Evolutionary conservation across 2,888 invertebrate species (phyloP).

Genomic region (Brachyopa scutellaris): DNA sequence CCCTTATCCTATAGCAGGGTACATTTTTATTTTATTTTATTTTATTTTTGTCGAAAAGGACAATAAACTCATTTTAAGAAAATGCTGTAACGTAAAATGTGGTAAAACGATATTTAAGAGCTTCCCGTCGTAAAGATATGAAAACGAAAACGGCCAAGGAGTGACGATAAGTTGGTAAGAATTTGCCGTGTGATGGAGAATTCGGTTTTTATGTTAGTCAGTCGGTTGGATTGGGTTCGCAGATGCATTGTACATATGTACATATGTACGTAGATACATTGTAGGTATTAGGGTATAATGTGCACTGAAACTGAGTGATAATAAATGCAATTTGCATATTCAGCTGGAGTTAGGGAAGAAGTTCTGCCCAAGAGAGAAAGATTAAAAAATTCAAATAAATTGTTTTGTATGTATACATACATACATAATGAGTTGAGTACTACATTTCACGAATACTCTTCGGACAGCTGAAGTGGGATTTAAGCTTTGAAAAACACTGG

Average conservation of each 20-base stretch:
- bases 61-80: constrained; percentile 55
- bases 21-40: neutral
- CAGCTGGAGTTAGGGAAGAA: neutral
- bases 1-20: neutral
- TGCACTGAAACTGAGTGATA: constrained; percentile 14
- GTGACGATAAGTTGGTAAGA: neutral
- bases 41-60: constrained; percentile 35
- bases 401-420: too few relatives aligned
- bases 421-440: too few relatives aligned
- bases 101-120: constrained; percentile 37
- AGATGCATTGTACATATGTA: too few relatives aligned
- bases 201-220: too few relatives aligned
- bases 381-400: neutral
- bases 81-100: constrained; percentile 40
- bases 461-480: too few relatives aligned
- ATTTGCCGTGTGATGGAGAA: too few relatives aligned
- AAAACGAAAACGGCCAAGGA: constrained; percentile 30
- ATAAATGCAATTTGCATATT: constrained; percentile 25
- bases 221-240: too few relatives aligned
- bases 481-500: too few relatives aligned
- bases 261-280: too few relatives aligned
- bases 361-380: neutral
- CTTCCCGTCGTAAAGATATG: constrained; percentile 62
- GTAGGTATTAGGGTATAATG: constrained; percentile 28
- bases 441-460: too few relatives aligned